phyloP scores from a whole-genome alignment of 1,140 invertebrate genomes.

The Diorhabda sublineata region DNA sequence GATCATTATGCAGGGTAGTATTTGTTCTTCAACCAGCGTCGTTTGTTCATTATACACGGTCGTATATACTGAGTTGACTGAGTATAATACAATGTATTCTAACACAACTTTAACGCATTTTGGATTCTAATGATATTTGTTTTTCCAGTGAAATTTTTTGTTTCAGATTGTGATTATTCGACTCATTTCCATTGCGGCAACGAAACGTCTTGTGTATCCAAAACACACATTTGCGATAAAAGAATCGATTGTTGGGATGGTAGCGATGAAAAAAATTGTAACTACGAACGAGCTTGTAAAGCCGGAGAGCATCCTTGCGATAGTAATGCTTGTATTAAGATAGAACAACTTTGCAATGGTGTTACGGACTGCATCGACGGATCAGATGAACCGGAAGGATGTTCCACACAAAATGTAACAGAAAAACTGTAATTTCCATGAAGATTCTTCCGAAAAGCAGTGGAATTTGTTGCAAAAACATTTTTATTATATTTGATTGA shows the following conservation, averaged over 20 bases:
- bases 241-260: conserved; percentile 77
- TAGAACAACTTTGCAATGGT: conserved; percentile 61
- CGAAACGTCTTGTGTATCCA: conserved; percentile 68
- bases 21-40: no score
- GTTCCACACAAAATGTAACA: conserved; percentile 38
- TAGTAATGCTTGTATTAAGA: conserved; percentile 59
- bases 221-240: conserved; percentile 66
- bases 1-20: no score
- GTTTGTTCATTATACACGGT: no score
- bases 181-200: conserved; percentile 75
- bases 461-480: no score
- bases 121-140: no score
- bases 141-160: conserved; percentile 15
- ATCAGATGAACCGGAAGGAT: conserved; percentile 63
- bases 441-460: no score
- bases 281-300: conserved; percentile 52
- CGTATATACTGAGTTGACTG: no score
- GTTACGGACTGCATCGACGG: conserved; percentile 59
- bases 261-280: conserved; percentile 73
- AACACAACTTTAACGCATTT: no score
- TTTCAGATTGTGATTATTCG: conserved; percentile 63
- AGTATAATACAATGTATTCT: no score
- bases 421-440: no score
- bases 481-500: no score
- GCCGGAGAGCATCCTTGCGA: conserved; percentile 55